Percentiles rank a stretch among this genome's conserved stretches.
phyloP scores from a whole-genome alignment of 2,888 invertebrate species.

The Trachelus troglodyta region DNA sequence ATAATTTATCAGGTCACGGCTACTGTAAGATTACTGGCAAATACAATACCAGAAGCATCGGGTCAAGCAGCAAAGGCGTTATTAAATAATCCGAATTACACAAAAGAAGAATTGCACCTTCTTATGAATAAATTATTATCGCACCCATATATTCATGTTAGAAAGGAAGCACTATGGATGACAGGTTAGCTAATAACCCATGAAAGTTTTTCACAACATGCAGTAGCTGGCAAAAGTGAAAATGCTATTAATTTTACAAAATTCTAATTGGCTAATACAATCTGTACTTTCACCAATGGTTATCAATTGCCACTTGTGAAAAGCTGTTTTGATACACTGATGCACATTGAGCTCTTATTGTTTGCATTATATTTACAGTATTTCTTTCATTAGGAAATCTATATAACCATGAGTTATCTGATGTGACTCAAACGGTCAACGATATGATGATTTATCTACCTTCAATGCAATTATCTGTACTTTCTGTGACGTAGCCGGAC shows the following conservation, averaged over 20 bases:
- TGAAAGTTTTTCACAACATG: not conserved
- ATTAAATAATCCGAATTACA: slow-evolving; percentile 40
- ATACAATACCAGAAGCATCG: slow-evolving; percentile 44
- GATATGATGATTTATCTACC: slow-evolving; percentile 32
- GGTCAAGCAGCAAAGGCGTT: slow-evolving; percentile 44
- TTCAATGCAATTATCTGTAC: slow-evolving; percentile 32
- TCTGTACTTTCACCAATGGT: not conserved
- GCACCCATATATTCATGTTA: slow-evolving; percentile 47
- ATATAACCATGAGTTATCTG: slow-evolving; percentile 44
- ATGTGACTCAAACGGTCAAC: slow-evolving; percentile 28
- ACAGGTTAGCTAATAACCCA: slow-evolving; percentile 44
- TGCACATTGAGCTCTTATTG: not conserved
- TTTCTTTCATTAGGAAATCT: slow-evolving; percentile 52
- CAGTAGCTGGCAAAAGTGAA: not conserved
- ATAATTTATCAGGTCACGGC: slow-evolving; percentile 46
- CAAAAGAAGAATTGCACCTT: slow-evolving; percentile 24
- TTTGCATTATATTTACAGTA: slow-evolving; percentile 1
- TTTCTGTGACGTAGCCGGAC: not conserved
- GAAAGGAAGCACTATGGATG: slow-evolving; percentile 60
- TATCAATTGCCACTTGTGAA: slow-evolving; percentile 4
- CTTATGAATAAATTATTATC: slow-evolving; percentile 45
- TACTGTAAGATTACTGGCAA: slow-evolving; percentile 54
- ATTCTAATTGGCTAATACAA: not conserved
- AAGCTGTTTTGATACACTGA: not conserved
- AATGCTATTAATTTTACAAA: slow-evolving; percentile 9